Evolutionary conservation across 2,113 vertebrate genomes (phyloP).

Genomic region (Hypocryptadius cinnamomeus): DNA sequence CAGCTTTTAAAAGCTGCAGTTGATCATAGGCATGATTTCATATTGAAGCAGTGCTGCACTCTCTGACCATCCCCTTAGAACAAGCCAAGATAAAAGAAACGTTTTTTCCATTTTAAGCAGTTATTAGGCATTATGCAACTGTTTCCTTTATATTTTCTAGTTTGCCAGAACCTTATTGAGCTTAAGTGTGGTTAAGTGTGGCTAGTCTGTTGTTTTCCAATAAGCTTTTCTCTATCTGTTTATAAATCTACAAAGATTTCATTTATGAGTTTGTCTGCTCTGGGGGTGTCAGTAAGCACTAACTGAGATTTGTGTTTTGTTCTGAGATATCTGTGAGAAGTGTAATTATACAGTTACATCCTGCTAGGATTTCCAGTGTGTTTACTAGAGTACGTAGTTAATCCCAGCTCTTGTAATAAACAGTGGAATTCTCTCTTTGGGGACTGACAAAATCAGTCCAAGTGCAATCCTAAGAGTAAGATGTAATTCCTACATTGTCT

Average conservation of each 20-base stretch:
- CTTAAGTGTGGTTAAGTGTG: background rate
- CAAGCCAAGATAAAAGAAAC: conserved; percentile 12
- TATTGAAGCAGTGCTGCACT: background rate
- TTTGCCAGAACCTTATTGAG: background rate
- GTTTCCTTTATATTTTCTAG: conserved; percentile 14
- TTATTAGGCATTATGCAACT: background rate
- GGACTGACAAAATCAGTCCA: background rate
- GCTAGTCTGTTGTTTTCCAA: background rate
- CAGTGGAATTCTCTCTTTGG: background rate
- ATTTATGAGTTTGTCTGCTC: background rate
- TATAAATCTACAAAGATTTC: background rate
- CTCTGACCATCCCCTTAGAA: background rate
- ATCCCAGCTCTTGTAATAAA: background rate
- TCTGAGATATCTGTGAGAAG: background rate
- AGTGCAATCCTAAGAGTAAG: background rate
- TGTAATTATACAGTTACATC: background rate
- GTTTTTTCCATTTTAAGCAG: conserved; percentile 20
- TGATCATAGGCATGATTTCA: background rate
- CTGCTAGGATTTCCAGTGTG: background rate
- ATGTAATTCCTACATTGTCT: background rate
- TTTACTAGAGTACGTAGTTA: background rate
- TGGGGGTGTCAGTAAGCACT: background rate
- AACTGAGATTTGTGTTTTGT: background rate
- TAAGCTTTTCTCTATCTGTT: background rate
- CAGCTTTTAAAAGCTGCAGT: background rate